phyloP scores from a whole-genome alignment of 2,888 invertebrate genomes.

The Clepsis dumicolana region DNA sequence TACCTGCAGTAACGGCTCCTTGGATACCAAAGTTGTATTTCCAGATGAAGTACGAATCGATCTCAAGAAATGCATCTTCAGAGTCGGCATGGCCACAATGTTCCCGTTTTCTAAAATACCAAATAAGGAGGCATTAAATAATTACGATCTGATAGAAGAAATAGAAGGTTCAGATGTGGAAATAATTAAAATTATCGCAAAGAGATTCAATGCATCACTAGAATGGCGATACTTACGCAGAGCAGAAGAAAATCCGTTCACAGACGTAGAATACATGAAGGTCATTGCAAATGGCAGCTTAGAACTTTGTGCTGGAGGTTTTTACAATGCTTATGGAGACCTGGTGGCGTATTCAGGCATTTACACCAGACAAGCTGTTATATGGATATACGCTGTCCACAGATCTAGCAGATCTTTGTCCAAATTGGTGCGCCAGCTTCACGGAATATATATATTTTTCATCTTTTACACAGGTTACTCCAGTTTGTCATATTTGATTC shows the following conservation, averaged over 20 bases:
- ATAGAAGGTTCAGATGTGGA: slow-evolving; percentile 65
- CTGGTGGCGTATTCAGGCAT: slow-evolving; percentile 69
- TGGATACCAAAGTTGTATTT: slow-evolving; percentile 52
- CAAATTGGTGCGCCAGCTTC: slow-evolving; percentile 58
- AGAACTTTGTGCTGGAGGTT: slow-evolving; percentile 70
- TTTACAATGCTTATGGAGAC: slow-evolving; percentile 68
- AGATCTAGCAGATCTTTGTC: slow-evolving; percentile 64
- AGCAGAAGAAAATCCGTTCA: slow-evolving; percentile 55
- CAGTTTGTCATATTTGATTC: slow-evolving; percentile 59
- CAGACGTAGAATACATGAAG: slow-evolving; percentile 53
- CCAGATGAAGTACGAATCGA: slow-evolving; percentile 58
- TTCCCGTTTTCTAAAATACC: slow-evolving; percentile 63
- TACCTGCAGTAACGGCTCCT: slow-evolving; percentile 54
- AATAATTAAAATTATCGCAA: slow-evolving; percentile 66
- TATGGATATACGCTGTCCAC: slow-evolving; percentile 68
- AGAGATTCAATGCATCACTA: slow-evolving; percentile 64
- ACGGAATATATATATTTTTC: slow-evolving; percentile 66
- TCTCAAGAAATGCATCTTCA: slow-evolving; percentile 66
- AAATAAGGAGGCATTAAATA: slow-evolving; percentile 52
- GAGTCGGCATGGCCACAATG: slow-evolving; percentile 61
- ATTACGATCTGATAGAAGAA: slow-evolving; percentile 57
- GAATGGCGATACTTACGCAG: slow-evolving; percentile 59
- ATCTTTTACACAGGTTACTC: slow-evolving; percentile 65
- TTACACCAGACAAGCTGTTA: slow-evolving; percentile 62
- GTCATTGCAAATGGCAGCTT: slow-evolving; percentile 67